phyloP scores from a whole-genome alignment of 35 echinoderm and acorn worm species.

The Strongylocentrotus purpuratus region DNA sequence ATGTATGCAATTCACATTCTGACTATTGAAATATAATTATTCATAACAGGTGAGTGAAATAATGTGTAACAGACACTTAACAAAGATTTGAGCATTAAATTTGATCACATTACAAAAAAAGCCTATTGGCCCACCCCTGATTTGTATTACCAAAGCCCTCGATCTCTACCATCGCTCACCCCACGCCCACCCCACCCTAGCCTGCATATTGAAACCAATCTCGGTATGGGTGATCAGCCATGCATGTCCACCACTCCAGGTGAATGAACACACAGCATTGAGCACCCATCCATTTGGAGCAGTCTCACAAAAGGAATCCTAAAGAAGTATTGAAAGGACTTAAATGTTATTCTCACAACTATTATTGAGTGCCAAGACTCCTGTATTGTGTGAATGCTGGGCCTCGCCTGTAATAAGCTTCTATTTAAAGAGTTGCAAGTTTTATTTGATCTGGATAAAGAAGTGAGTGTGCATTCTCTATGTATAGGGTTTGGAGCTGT shows the following conservation, averaged over 20 bases:
- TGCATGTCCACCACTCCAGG: background rate
- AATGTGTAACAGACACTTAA: no score
- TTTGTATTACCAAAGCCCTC: no score
- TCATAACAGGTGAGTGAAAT: no score
- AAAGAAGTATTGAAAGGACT: background rate
- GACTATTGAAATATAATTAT: no score
- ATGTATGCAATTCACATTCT: no score
- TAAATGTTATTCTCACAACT: background rate
- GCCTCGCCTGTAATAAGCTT: background rate
- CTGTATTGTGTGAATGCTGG: background rate
- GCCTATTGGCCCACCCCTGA: no score
- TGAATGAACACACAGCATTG: background rate
- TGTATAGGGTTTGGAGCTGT: background rate
- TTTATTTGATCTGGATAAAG: background rate
- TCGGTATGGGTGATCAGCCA: background rate
- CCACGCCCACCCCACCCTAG: background rate
- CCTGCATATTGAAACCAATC: background rate
- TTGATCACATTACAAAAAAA: no score
- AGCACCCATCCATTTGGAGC: background rate
- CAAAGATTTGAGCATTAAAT: no score
- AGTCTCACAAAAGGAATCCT: background rate
- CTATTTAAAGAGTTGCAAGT: background rate
- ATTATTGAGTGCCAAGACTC: no score
- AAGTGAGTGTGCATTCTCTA: background rate
- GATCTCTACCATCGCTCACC: no score